Evolutionary conservation across 2,888 invertebrate species (phyloP), one percentile per base, ranked within the genome.

Genomic region (Lochmaea crataegi): DNA sequence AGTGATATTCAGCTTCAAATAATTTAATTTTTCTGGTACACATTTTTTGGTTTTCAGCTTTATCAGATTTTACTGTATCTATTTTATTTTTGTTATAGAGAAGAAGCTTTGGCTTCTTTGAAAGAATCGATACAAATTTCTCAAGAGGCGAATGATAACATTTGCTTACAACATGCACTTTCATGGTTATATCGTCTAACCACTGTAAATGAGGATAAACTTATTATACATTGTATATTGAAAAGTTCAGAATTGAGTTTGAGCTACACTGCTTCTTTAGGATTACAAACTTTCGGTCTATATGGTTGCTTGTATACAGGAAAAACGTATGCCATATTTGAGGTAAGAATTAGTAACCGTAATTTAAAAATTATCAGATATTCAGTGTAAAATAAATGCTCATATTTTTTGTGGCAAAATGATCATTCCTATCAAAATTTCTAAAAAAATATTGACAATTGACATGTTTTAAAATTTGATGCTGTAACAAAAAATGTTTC

Each of bases 41-140:
- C n/a, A n/a, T 26, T 26, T 26, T 26, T 2, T 3, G 5, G 2
- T 32, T 5, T 32, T 32, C 5, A 5, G 5, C 5, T 5, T 32
- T 5, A 32, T 32, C 32, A 0, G 5, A 32, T 32, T 32, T 32
- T 5, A 32, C 32, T 32, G 32, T 32, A 32, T 32, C 26, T 32
- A 32, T 32, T 16, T 18, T 56, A n/a, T 45, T 26, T 16, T 68
- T 69, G 6, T 79, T 88, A 82, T 80, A 95, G 94, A 76, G 90
- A 92, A 64, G 92, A 95, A 84, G 95, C 96, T 0, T 87, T 94
- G 83, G 91, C 92, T 73, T 93, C 95, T 16, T 89, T 97, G n/a
- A 92, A 92, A 79, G 97, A 97, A 88, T 94, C 96, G 11, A 92
- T 97, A 68, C 92, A 92, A 86, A 90, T 95, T 83, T 95, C 96